Conservation (phyloP, 2,113 vertebrate genomes). For the Syrmaticus mikado region DNA sequence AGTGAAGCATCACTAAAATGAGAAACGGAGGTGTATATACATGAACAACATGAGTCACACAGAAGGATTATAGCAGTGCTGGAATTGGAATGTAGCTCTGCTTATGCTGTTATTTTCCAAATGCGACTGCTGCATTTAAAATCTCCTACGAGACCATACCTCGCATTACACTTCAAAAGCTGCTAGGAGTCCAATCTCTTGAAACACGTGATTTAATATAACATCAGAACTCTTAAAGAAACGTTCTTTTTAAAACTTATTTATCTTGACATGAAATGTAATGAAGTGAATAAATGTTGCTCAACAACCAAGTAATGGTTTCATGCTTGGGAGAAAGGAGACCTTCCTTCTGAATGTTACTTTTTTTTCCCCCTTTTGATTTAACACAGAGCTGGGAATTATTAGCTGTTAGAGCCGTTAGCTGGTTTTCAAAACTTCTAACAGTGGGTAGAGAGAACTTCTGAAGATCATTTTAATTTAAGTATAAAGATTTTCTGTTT, state of each 20-base stretch:
- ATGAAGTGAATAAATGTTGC: not conserved
- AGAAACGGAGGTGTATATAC: not conserved
- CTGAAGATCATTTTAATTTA: not conserved
- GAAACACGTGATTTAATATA: not conserved
- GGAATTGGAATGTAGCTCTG: not conserved
- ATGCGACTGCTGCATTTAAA: not conserved
- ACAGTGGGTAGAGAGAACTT: not conserved
- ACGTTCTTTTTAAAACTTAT: not conserved
- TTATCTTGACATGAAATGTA: not conserved
- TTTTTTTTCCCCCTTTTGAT: not conserved
- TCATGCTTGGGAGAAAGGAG: not conserved
- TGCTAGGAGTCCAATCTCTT: not conserved
- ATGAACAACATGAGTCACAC: not conserved
- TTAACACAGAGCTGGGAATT: not conserved
- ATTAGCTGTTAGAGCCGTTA: not conserved
- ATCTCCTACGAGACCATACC: not conserved
- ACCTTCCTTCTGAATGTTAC: not conserved
- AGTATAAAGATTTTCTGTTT: not conserved
- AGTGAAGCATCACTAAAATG: not conserved
- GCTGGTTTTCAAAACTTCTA: not conserved
- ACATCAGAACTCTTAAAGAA: not conserved
- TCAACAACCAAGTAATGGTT: not conserved
- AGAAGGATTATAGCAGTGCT: not conserved
- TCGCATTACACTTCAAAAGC: not conserved
- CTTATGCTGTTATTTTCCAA: not conserved